Evolutionary conservation across 2,797 vertebrate genomes (phyloP).

Genomic region (Allobates femoralis): DNA sequence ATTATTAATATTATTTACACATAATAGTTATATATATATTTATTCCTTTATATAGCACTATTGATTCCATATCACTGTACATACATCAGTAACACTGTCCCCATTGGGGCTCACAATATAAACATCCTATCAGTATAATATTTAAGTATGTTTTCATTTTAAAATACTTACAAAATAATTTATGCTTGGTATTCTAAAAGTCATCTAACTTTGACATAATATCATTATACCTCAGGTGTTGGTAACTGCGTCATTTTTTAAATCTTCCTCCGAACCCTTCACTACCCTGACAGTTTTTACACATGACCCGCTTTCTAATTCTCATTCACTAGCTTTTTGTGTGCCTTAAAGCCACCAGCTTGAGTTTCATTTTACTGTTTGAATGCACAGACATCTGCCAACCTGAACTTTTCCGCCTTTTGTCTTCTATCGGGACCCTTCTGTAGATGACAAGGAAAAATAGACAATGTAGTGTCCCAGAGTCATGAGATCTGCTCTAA

Average conservation of each 20-base stretch:
- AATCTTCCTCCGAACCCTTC: neutral
- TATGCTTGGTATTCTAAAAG: neutral
- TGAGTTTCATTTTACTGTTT: conserved; percentile 23
- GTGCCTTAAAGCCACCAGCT: conserved; percentile 31
- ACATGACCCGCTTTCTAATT: neutral
- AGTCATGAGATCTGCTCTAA: conserved; percentile 56
- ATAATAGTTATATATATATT: no score
- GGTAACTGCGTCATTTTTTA: neutral
- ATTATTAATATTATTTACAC: no score
- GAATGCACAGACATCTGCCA: conserved; percentile 55
- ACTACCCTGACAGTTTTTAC: neutral
- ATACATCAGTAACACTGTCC: no score
- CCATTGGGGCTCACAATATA: no score
- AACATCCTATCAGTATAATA: no score
- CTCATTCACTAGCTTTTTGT: neutral
- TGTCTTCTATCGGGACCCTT: conserved; percentile 35
- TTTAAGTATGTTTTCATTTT: no score
- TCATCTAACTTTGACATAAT: neutral
- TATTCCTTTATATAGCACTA: no score
- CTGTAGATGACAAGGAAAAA: conserved; percentile 25
- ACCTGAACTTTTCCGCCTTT: conserved; percentile 52
- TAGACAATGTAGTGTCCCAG: conserved; percentile 34
- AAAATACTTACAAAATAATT: neutral
- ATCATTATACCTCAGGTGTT: neutral
- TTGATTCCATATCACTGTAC: no score